These are phyloP conservation scores for Saccopteryx bilineata DNA, from an alignment of 2,113 vertebrate species.

Conservation along the genomic window DNA sequence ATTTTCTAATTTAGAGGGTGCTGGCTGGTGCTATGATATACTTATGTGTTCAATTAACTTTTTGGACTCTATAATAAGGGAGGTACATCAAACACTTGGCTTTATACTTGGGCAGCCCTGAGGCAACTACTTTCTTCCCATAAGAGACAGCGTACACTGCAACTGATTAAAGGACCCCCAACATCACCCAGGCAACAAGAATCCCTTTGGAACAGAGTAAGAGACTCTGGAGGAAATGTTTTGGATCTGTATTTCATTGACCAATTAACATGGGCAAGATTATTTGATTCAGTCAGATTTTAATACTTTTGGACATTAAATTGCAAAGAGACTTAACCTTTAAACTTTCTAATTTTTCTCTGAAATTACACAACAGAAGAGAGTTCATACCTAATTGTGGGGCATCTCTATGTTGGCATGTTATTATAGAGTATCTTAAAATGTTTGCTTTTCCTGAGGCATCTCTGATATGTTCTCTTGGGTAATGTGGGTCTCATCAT, in stretches of 20 bases:
- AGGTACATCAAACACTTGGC: conserved; percentile 59
- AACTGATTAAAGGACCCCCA: conserved; percentile 24
- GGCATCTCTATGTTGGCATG: not conserved
- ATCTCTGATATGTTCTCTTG: not conserved
- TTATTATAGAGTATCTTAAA: conserved; percentile 24
- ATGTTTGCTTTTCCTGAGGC: conserved; percentile 39
- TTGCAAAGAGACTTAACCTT: conserved; percentile 4
- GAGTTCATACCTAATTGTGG: not conserved
- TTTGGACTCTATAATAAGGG: conserved; percentile 45
- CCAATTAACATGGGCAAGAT: not conserved
- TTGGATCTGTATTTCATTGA: conserved; percentile 46
- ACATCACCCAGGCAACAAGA: not conserved
- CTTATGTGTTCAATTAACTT: conserved; percentile 63
- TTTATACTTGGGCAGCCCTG: not conserved
- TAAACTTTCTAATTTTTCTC: conserved; percentile 10
- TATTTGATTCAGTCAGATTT: conserved; percentile 23
- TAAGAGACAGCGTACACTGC: not conserved
- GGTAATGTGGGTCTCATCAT: not conserved
- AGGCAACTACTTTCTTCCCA: not conserved
- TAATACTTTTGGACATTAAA: conserved; percentile 16
- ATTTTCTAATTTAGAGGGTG: conserved; percentile 29
- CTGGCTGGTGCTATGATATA: conserved; percentile 19
- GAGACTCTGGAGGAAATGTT: conserved; percentile 18
- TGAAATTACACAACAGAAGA: conserved; percentile 13
- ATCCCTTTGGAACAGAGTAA: not conserved